Conservation (phyloP, 2,888 invertebrate species). For the Sphaerophoria taeniata region DNA sequence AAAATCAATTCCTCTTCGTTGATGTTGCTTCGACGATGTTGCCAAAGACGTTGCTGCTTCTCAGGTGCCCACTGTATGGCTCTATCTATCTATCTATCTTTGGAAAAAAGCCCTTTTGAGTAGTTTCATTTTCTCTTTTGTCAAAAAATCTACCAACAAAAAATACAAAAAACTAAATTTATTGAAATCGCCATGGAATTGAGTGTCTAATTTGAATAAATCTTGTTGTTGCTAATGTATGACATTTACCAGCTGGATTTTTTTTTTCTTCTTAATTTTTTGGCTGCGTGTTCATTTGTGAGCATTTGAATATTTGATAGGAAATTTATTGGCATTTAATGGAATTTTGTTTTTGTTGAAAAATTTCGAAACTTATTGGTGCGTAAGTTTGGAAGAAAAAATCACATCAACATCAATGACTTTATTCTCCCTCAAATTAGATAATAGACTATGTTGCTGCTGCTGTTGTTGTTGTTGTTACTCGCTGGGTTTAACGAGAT, state of each 20-base stretch:
- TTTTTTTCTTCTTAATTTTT: not conserved
- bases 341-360: slow-evolving; percentile 41
- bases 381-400: slow-evolving; percentile 22
- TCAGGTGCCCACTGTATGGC: slow-evolving; percentile 34
- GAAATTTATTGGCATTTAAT: slow-evolving; percentile 65
- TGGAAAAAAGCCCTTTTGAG: slow-evolving; percentile 51
- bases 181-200: slow-evolving; percentile 70
- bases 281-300: not conserved
- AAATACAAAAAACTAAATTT: slow-evolving; percentile 45
- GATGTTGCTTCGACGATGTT: not conserved
- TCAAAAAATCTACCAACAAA: slow-evolving; percentile 30
- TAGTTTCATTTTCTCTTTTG: slow-evolving; percentile 67
- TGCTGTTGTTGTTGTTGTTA: slow-evolving; percentile 27
- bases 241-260: slow-evolving; percentile 64
- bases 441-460: slow-evolving; percentile 41
- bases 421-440: slow-evolving; percentile 55
- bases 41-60: not conserved
- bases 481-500: slow-evolving; percentile 54
- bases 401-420: not conserved
- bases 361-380: slow-evolving; percentile 61
- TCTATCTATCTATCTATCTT: slow-evolving; percentile 8
- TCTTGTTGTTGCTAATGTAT: slow-evolving; percentile 61
- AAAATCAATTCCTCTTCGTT: slow-evolving; percentile 62
- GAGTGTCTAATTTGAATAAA: slow-evolving; percentile 74
- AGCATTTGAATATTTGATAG: slow-evolving; percentile 63